Evolutionary conservation across 2,797 vertebrate genomes (phyloP).

Genomic region (Hippopotamyrus pictus): DNA sequence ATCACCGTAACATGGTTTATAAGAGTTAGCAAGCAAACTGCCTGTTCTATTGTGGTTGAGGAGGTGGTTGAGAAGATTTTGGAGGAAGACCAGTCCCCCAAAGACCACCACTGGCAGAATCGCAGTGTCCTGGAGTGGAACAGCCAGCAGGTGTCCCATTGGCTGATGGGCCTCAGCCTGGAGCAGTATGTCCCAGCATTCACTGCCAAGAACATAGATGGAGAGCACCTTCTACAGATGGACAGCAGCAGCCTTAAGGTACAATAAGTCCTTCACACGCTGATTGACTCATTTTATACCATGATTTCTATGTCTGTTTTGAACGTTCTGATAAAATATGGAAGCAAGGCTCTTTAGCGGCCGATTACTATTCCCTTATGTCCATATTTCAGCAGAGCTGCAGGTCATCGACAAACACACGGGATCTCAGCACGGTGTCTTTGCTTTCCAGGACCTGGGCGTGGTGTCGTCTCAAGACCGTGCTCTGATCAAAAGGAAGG

Average conservation of each 20-base stretch:
- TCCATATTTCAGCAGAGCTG: neutral
- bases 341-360: neutral
- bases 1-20: neutral
- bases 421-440: neutral
- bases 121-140: constrained; percentile 79
- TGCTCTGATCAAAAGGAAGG: constrained; percentile 82
- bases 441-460: constrained; percentile 67
- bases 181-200: constrained; percentile 87
- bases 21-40: neutral
- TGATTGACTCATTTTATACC: neutral
- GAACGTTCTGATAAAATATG: neutral
- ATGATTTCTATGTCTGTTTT: neutral
- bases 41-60: constrained; percentile 10
- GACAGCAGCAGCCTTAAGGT: constrained; percentile 86
- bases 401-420: neutral
- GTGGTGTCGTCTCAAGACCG: constrained; percentile 82
- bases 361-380: neutral
- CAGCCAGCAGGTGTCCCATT: constrained; percentile 83
- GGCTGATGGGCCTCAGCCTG: constrained; percentile 81
- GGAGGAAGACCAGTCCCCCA: constrained; percentile 75
- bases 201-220: constrained; percentile 82
- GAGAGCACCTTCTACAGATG: constrained; percentile 81
- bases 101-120: constrained; percentile 75
- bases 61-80: constrained; percentile 65
- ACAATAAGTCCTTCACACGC: constrained; percentile 2